Evolutionary conservation across 2,888 invertebrate species (phyloP), one percentile per base, ranked within the genome.

Genomic region (Andrena flavipes): DNA sequence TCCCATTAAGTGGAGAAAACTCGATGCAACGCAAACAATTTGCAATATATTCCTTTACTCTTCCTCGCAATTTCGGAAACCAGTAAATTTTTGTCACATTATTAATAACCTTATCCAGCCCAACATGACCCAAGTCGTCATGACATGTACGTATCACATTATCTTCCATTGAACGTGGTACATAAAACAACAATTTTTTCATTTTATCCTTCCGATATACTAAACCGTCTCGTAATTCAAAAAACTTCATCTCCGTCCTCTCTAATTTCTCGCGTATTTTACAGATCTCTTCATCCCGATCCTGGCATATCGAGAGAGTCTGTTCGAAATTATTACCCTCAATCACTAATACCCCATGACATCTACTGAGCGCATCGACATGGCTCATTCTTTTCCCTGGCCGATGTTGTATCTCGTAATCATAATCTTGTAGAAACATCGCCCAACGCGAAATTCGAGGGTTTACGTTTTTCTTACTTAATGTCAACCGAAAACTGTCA

Each of bases 161-260:
- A 3, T 6, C 0, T 13, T 74, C 74, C 74, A 74, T 74, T 1
- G 13, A 59, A 13, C n/a, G 42, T 5, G 74, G 67, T 23, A 74
- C 74, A 20, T 65, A 74, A 29, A 74, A 74, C 0, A 74, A 8
- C 2, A 74, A 4, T 49, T 74, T 74, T 2, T 10, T 10, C 16
- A n/a, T 29, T 67, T n/a, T 59, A 49, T 59, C 13, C 6, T 69
- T 74, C 4, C 48, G 6, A 5, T 74, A 67, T 0, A 74, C 49
- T 2, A 67, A 16, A 2, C 59, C 65, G 23, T 74, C 30, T 0
- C 65, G 63, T 8, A 74, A 23, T 20, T 67, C 51, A 16, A n/a
- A 74, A 13, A 23, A 10, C 23, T 68, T 74, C 4, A 30, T 2
- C 20, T 74, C 67, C 0, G 49, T 16, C 0, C 0, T 56, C 16